phyloP scores from a whole-genome alignment of 1,140 invertebrate genomes.

The Chrysopa pallens region DNA sequence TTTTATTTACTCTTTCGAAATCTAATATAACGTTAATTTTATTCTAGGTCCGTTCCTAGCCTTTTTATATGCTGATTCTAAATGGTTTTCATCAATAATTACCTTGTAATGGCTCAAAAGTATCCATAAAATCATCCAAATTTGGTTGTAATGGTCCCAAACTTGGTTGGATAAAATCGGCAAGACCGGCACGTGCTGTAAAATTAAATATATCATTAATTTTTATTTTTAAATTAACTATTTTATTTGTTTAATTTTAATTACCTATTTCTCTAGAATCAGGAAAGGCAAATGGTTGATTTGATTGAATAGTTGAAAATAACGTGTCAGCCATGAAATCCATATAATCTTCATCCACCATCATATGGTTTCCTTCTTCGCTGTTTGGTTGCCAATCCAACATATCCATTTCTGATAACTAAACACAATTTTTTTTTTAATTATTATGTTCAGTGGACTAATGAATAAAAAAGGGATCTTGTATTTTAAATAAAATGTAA shows the following conservation, averaged over 20 bases:
- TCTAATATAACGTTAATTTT: too few relatives aligned
- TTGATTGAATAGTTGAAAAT: slow-evolving; percentile 69
- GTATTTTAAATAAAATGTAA: too few relatives aligned
- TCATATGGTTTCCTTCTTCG: slow-evolving; percentile 47
- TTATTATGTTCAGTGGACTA: too few relatives aligned
- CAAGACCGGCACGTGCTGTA: slow-evolving; percentile 47
- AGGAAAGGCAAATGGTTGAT: slow-evolving; percentile 89
- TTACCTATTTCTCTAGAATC: slow-evolving; percentile 91
- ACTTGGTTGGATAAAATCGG: slow-evolving; percentile 97
- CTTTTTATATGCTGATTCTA: too few relatives aligned
- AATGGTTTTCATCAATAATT: slow-evolving; percentile 7
- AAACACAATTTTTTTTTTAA: slow-evolving; percentile 5
- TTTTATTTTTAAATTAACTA: not conserved
- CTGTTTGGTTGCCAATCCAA: slow-evolving; percentile 51
- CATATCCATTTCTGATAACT: slow-evolving; percentile 66
- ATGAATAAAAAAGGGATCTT: too few relatives aligned
- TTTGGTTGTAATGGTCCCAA: slow-evolving; percentile 90
- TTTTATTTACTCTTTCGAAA: too few relatives aligned
- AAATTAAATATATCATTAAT: slow-evolving; percentile 9
- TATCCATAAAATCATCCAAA: slow-evolving; percentile 92
- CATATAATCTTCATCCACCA: slow-evolving; percentile 77
- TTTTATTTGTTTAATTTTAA: slow-evolving; percentile 7
- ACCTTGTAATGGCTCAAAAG: slow-evolving; percentile 71
- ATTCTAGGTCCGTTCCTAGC: too few relatives aligned
- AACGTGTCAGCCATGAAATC: slow-evolving; percentile 80